Evolutionary conservation across 1,140 invertebrate genomes (phyloP), one percentile per base, ranked within the genome.

Genomic region (Aleiodes sp.): DNA sequence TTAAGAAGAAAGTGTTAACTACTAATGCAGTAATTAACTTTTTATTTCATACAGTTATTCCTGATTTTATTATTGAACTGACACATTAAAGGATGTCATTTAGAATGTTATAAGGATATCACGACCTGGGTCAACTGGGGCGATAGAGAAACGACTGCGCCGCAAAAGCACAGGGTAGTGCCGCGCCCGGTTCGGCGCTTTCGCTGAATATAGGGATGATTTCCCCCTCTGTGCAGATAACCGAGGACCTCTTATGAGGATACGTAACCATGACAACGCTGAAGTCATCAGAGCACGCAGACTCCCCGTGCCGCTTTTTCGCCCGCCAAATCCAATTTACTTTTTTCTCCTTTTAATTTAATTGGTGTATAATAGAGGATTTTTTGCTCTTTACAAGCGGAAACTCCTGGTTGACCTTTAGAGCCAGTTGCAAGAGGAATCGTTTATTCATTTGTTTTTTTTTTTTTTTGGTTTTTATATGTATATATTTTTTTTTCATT

Each of bases 101-200:
- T 16, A 52, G 46, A 10, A n/a, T n/a, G n/a, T n/a, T n/a, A n/a
- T n/a, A 52, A 52, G 46, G 46, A 52, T 6, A 29, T 65, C 24
- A 29, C 75, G 75, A 79, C 75, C 80, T 79, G 75, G 80, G 77
- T 76, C 76, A 81, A 84, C 79, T 77, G 73, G 78, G 71, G 74
- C 24, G 56, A 59, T 8, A 12, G 46, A 52, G 76, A 72, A 76
- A 80, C 78, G 79, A 80, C 82, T 82, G 78, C 78, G 79, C 76
- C 73, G 73, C 70, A 46, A n/a, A n/a, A n/a, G n/a, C 78, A 71
- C 70, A 78, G 79, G 28, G 56, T 52, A 24, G 79, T 82, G 82
- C 81, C 82, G 81, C 81, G 77, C 66, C 43, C 65, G 70, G 14
- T 75, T 75, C 75, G 78, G 76, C 80, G 75, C 75, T 73, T n/a